A percentile compares a stretch with the other conserved stretches of the same genome.
phyloP scores from a whole-genome alignment of 2,888 invertebrate genomes.

The Abrostola triplasia region DNA sequence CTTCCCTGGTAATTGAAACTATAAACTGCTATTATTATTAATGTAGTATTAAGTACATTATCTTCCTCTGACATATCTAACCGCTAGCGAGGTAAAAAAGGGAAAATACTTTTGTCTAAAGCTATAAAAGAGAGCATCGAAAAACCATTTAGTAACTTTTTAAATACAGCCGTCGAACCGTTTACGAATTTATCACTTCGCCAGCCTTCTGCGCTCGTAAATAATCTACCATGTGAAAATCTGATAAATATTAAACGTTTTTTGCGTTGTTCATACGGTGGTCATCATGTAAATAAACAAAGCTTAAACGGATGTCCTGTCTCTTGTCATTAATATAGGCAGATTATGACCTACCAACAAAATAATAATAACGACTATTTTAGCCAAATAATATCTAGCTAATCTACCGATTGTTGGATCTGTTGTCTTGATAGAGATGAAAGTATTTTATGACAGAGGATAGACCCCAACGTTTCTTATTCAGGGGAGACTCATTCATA shows the following conservation, averaged over 20 bases:
- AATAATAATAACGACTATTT: no score
- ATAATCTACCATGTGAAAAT: slow-evolving; percentile 37
- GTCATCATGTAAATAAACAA: neutral
- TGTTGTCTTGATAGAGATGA: no score
- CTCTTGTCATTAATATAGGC: neutral
- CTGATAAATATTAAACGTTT: slow-evolving; percentile 18
- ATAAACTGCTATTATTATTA: no score
- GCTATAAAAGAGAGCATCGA: neutral
- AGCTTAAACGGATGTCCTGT: slow-evolving; percentile 1
- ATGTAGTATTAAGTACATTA: no score
- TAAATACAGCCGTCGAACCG: slow-evolving; percentile 15
- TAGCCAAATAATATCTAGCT: no score
- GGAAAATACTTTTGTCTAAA: neutral
- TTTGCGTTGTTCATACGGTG: slow-evolving; percentile 4
- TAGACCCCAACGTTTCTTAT: neutral
- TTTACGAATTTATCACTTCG: slow-evolving; percentile 39
- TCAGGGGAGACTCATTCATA: neutral
- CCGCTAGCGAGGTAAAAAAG: neutral
- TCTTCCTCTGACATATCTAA: no score
- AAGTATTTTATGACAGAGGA: neutral
- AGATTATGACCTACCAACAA: no score
- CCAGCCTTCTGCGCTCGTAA: slow-evolving; percentile 21
- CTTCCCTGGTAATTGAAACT: no score
- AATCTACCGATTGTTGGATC: no score
- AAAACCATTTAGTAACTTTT: slow-evolving; percentile 28